Percentiles rank a stretch among this genome's conserved stretches.
These are phyloP conservation scores for Pimpla rufipes DNA, from an alignment of 2,888 invertebrate genomes.

Conservation along the genomic window DNA sequence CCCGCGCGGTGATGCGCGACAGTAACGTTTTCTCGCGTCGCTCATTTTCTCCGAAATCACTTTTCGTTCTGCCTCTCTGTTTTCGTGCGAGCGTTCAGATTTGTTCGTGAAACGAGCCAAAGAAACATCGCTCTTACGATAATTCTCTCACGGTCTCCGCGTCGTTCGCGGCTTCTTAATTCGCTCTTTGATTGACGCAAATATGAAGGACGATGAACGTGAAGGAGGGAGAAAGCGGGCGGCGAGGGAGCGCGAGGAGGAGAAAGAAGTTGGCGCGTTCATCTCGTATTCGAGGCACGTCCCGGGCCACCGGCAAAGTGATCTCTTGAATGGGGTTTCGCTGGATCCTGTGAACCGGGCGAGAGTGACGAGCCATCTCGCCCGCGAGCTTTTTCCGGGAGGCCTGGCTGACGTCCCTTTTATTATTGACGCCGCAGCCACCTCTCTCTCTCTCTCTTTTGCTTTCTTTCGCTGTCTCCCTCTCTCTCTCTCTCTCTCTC, in stretches of 20 bases:
- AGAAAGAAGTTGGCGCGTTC: conserved; percentile 73
- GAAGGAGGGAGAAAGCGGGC: background rate
- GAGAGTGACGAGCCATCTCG: conserved; percentile 53
- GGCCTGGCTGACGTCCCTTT: conserved; percentile 55
- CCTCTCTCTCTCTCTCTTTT: background rate
- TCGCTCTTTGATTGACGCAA: conserved; percentile 80
- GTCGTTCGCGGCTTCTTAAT: conserved; percentile 74
- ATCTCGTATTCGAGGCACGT: conserved; percentile 78
- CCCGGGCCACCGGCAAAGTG: conserved; percentile 76
- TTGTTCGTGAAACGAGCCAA: conserved; percentile 18
- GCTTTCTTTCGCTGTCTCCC: background rate
- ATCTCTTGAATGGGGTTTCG: conserved; percentile 74
- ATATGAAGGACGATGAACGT: conserved; percentile 74
- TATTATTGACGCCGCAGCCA: conserved; percentile 56
- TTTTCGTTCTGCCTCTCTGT: conserved; percentile 19
- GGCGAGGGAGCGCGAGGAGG: conserved; percentile 14
- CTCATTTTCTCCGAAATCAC: conserved; percentile 55
- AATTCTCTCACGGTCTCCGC: conserved; percentile 25
- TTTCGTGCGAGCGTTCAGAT: conserved; percentile 20
- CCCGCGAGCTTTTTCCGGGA: conserved; percentile 45
- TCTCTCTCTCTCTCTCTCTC: background rate
- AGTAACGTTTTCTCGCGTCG: conserved; percentile 59
- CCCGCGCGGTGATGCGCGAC: conserved; percentile 46
- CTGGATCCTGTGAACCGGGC: conserved; percentile 50
- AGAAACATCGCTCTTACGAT: conserved; percentile 7